Conservation (phyloP, 2,888 invertebrate species). For the Thysanoteuthis rhombus region DNA sequence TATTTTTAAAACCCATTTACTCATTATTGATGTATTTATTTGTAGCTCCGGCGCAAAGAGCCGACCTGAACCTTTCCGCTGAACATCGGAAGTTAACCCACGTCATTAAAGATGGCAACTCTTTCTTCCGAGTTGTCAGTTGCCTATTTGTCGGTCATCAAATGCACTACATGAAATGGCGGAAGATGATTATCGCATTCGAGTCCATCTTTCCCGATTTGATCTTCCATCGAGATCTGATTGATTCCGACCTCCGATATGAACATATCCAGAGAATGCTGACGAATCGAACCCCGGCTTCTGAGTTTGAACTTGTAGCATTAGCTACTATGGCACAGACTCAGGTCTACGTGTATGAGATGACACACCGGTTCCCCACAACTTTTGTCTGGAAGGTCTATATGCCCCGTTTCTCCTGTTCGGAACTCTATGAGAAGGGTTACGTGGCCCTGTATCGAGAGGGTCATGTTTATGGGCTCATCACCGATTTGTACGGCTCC, state of each 20-base stretch:
- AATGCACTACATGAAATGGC: conserved; percentile 27
- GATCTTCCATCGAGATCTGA: neutral
- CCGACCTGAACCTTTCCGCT: neutral
- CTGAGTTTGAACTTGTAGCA: neutral
- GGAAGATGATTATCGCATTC: neutral
- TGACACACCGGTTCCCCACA: neutral
- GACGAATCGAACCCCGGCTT: neutral
- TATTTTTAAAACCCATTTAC: neutral
- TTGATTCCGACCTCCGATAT: neutral
- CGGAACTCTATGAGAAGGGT: conserved; percentile 14
- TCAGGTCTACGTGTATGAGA: conserved; percentile 18
- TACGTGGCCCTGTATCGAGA: conserved; percentile 29
- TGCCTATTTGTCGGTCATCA: neutral
- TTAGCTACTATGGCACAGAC: conserved; percentile 15
- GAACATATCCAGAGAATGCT: conserved; percentile 12
- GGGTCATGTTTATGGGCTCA: neutral
- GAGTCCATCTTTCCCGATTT: conserved; percentile 22
- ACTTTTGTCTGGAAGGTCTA: conserved; percentile 1
- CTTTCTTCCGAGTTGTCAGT: conserved; percentile 13
- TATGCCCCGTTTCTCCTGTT: conserved; percentile 1
- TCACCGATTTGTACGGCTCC: neutral
- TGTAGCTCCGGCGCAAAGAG: neutral
- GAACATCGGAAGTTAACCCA: conserved; percentile 15
- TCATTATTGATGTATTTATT: neutral
- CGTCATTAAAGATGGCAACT: conserved; percentile 27